A percentile compares a stretch with the other conserved stretches of the same genome.
These are phyloP conservation scores for Peromyscus nudipes DNA, from an alignment of 2,797 vertebrate genomes.

Conservation along the genomic window DNA sequence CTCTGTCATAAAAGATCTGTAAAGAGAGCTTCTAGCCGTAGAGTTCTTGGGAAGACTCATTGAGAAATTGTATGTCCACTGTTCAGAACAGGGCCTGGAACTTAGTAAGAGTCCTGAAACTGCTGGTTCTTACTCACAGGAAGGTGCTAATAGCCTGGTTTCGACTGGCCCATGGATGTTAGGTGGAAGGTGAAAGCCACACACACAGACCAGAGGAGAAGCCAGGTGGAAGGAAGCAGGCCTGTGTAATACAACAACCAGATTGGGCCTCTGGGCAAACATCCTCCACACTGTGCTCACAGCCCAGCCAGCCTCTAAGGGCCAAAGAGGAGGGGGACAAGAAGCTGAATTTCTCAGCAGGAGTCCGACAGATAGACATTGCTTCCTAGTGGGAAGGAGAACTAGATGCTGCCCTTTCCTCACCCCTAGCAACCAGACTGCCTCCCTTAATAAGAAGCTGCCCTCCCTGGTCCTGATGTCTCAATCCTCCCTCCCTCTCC, in stretches of 20 bases:
- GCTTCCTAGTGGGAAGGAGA: constrained; percentile 45
- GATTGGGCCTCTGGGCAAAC: not conserved
- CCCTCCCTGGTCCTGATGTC: constrained; percentile 66
- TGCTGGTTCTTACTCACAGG: not conserved
- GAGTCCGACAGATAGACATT: constrained; percentile 14
- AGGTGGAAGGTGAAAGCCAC: not conserved
- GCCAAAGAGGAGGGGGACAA: not conserved
- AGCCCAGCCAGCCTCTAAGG: constrained; percentile 6
- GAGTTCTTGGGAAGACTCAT: not conserved
- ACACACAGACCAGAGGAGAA: constrained; percentile 4
- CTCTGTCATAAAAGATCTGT: not conserved
- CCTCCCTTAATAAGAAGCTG: constrained; percentile 40
- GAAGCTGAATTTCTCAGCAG: constrained; percentile 20
- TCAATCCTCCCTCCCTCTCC: constrained; percentile 65
- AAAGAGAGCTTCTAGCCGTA: not conserved
- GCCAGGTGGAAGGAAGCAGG: constrained; percentile 14
- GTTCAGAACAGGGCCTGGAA: not conserved
- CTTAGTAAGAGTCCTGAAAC: constrained; percentile 11
- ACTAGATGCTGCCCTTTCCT: constrained; percentile 38
- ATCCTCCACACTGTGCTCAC: not conserved
- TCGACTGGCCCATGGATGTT: not conserved
- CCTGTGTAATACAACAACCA: not conserved
- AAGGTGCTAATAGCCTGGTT: not conserved
- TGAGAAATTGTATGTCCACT: not conserved
- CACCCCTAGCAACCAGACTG: constrained; percentile 28